Percentiles rank a stretch among this genome's conserved stretches.
Conservation (phyloP, 1,140 invertebrate genomes). For the Armadillidium nasatum region DNA sequence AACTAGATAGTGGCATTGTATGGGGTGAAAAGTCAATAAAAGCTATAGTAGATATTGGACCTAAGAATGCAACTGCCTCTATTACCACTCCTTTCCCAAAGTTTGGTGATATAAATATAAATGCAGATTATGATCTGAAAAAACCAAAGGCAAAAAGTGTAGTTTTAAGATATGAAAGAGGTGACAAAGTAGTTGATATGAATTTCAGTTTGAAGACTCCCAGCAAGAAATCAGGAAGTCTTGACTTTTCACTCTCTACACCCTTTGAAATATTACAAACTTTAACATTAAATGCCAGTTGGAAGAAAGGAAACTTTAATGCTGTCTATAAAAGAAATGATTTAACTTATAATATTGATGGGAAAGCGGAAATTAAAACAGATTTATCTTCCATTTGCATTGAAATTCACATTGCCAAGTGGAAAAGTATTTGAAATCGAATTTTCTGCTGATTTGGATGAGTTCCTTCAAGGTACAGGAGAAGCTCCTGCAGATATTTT, state of each 20-base stretch:
- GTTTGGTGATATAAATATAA: constrained; percentile 30
- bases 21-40: constrained; percentile 28
- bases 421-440: constrained; percentile 30
- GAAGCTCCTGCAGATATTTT: constrained; percentile 20
- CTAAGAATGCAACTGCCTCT: constrained; percentile 20
- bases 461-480: constrained; percentile 34
- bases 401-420: constrained; percentile 28
- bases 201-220: constrained; percentile 29
- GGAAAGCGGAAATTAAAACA: constrained; percentile 30
- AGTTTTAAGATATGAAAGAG: constrained; percentile 31
- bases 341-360: constrained; percentile 26
- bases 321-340: constrained; percentile 38
- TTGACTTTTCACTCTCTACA: constrained; percentile 28
- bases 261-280: constrained; percentile 31
- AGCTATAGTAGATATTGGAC: constrained; percentile 19
- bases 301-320: constrained; percentile 25
- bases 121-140: constrained; percentile 25
- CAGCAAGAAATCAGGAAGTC: constrained; percentile 24
- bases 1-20: constrained; percentile 25
- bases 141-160: constrained; percentile 27
- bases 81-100: constrained; percentile 35
- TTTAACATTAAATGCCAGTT: constrained; percentile 29
- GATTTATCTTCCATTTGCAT: constrained; percentile 31
- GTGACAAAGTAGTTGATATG: constrained; percentile 23
- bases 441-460: constrained; percentile 31